These are phyloP conservation scores for Caranx ignobilis DNA, from an alignment of 2,113 vertebrate genomes.

Conservation along the genomic window DNA sequence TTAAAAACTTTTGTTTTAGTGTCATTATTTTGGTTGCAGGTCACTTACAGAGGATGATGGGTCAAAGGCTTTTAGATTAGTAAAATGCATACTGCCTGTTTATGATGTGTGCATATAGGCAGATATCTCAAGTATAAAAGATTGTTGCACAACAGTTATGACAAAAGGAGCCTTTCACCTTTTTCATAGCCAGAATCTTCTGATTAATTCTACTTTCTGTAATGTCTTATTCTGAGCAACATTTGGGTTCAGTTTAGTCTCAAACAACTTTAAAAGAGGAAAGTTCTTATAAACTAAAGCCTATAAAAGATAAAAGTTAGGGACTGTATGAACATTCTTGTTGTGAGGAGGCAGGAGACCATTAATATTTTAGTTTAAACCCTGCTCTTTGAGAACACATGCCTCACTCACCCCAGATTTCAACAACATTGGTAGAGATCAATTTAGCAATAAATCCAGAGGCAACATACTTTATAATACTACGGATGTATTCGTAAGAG, in stretches of 20 bases:
- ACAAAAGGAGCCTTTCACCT: background rate
- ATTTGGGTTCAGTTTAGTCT: background rate
- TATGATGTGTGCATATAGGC: too few relatives aligned
- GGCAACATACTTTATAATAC: background rate
- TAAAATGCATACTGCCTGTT: background rate
- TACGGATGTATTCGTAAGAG: too few relatives aligned
- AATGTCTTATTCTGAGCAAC: background rate
- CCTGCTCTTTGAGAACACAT: background rate
- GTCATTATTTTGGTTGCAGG: background rate
- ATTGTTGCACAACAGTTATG: too few relatives aligned
- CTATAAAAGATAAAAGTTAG: background rate
- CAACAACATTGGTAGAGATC: background rate
- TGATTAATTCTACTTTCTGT: background rate
- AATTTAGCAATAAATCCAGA: background rate
- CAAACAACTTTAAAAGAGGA: background rate
- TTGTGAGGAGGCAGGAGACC: background rate
- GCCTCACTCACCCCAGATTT: background rate
- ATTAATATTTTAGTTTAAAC: background rate
- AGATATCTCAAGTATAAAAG: too few relatives aligned
- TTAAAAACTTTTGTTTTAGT: background rate
- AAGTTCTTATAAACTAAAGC: background rate
- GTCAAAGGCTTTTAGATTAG: background rate
- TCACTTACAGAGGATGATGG: background rate
- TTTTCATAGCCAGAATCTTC: background rate
- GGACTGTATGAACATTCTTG: background rate